Evolutionary conservation across 2,888 invertebrate species (phyloP), one percentile per base, ranked within the genome.

Genomic region (Drosophila anceps): DNA sequence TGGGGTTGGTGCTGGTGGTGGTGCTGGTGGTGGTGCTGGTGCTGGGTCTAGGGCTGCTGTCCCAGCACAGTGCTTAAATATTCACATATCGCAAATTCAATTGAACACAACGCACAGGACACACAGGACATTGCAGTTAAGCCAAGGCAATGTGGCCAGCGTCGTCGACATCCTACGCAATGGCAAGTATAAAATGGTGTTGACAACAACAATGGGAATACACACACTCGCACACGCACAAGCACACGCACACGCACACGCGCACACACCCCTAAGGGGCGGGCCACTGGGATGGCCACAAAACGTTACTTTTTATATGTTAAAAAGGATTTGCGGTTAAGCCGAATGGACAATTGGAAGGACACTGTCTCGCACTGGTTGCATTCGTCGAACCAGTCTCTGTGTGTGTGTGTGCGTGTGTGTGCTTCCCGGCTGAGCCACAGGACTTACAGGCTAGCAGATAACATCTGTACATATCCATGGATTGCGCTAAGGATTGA

Each of bases 21-120:
- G 27, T 4, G 6, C 20, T 33, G 43, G n/a, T 12, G 0, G 20
- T 46, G 41, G 24, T 18, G 43, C 18, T 48, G 53, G 27, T 4
- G 6, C 20, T 33, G 43, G n/a, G 33, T 0, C 29, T 48, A 31
- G 29, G 18, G 55, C 18, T 46, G 43, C 39, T 46, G 84, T 88
- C 86, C 88, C 86, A 69, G 81, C 74, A 68, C 84, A 88, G 86
- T 87, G 81, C 88, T 87, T 87, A 88, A 87, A 87, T 87, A 87
- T 87, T 86, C 86, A 87, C 86, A 88, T 87, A 86, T 87, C 88
- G 86, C 86, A 88, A 88, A 87, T 86, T 86, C 86, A 86, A 86
- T 86, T 86, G 86, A 88, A 86, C 87, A 76, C 76, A 82, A 76
- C 85, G 77, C 85, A 78, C 78, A 57, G 62, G 63, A 57, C 63